Base-by-base conservation (phyloP, 1,140 invertebrate genomes). In the Atopsyche davidsoni region DNA sequence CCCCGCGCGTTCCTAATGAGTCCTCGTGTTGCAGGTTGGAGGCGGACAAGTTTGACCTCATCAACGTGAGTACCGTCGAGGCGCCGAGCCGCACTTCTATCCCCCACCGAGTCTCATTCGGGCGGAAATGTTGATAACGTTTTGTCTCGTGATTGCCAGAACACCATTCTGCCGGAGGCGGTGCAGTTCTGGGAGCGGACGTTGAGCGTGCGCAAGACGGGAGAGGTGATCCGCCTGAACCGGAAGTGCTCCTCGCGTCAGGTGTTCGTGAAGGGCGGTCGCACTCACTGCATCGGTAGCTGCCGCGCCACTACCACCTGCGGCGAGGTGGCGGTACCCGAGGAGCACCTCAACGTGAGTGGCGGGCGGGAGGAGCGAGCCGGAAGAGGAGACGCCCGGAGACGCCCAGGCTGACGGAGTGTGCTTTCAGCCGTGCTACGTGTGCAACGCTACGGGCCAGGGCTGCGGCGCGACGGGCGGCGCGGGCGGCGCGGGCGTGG, bases 121-220 rank as follows among this genome's bases (percentile, higher is more conserved):
- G n/a, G n/a, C n/a, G n/a, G n/a, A n/a, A n/a, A n/a, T n/a, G n/a
- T n/a, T 19, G 40, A 14, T 24, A 16, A 23, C 14, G n/a, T n/a
- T n/a, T n/a, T n/a, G n/a, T n/a, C n/a, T 51, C 60, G 67, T 63
- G 52, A 55, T 53, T 81, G 80, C 43, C 72, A 95, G 90, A 86
- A 90, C 60, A 90, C 87, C 28, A 88, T 96, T 54, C 68, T 96
- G 55, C 89, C 91, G 1, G 80, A 92, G 69, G 93, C 93, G 31
- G 87, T 96, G 2, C 79, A 83, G 53, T 97, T 93, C 74, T 96
- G 93, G 94, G 86, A 95, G 65, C 77, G 83, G 65, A 90, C 92
- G 1, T 72, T 97, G 22, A 87, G 84, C 78, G 92, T 96, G 4
- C 79, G 89, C 22, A 81, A 86, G 71, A 87, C 89, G 32, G 81